These are phyloP conservation scores for Rhamnusium bicolor DNA, from an alignment of 2,888 invertebrate species.

Conservation along the genomic window DNA sequence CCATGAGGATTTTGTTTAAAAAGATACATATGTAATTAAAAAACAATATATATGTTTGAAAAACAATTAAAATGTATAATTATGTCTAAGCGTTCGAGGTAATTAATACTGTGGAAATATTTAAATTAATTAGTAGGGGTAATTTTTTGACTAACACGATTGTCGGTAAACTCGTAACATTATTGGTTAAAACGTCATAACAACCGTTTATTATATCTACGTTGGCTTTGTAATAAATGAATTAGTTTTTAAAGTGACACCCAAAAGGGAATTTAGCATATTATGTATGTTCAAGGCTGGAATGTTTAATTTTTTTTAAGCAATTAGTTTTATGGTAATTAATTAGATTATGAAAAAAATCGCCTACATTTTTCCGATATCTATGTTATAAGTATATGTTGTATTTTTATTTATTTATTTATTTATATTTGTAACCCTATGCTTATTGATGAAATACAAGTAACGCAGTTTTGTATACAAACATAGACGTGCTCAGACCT, in stretches of 20 bases:
- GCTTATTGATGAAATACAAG: too few relatives aligned
- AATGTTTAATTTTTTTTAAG: too few relatives aligned
- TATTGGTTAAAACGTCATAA: neutral
- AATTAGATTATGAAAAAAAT: too few relatives aligned
- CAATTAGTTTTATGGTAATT: too few relatives aligned
- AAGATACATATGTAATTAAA: neutral
- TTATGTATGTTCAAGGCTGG: too few relatives aligned
- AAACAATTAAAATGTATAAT: neutral
- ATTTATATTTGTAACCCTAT: too few relatives aligned
- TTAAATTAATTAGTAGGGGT: neutral
- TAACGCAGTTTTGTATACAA: too few relatives aligned
- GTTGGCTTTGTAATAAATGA: neutral
- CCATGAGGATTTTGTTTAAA: neutral
- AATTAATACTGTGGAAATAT: neutral
- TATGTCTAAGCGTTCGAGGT: neutral
- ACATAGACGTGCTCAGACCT: too few relatives aligned
- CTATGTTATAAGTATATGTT: too few relatives aligned
- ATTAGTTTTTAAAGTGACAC: neutral
- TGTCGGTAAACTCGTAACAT: neutral
- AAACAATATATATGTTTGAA: neutral
- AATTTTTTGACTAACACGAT: neutral
- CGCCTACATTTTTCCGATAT: too few relatives aligned
- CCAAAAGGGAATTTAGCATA: neutral
- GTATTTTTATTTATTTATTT: too few relatives aligned
- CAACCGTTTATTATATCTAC: neutral